Evolutionary conservation across 1,140 invertebrate genomes (phyloP), one percentile per base, ranked within the genome.

Genomic region (Dicyema japonicum): DNA sequence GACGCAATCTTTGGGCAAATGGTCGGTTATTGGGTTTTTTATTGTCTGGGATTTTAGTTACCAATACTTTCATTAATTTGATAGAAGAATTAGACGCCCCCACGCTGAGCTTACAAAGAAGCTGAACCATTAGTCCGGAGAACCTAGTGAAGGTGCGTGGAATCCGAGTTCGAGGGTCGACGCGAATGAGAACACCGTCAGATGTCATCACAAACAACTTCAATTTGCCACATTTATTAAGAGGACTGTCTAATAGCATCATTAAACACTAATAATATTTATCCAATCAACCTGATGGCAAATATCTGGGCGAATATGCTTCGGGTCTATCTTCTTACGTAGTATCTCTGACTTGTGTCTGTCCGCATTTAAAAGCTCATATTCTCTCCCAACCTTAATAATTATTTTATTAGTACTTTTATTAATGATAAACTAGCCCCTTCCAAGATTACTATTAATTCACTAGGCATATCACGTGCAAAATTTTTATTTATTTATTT

Each of bases 111-210:
- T 88, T 88, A 41, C 88, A 75, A 22, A 94, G 58, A 7, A 94
- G 54, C 62, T 94, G 82, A 22, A 94, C 75, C 66, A 97, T 92
- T 11, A 94, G 52, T 22, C 80, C 82, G 42, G 78, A 75, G 62
- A 97, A 97, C 43, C 85, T 60, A 44, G 90, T 85, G 43, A 82
- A 94, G 8, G 85, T 94, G 39, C 85, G 61, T 1, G 88, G 88
- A 44, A 97, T 85, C 42, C 85, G 64, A 5, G 80, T 94, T 50
- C 90, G 80, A 23, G 88, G 82, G 56, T 85, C 80, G 14, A 97
- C 65, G 66, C 94, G 78, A 40, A 97, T 92, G 0, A 97, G 54
- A 22, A 90, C 76, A 64, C 92, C 92, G 43, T 74, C 71, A 38
- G 68, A 70, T 19, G 85, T 94, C 36, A 75, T 72, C 33, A 97